Percentiles rank a stretch among this genome's conserved stretches.
These are phyloP conservation scores for Pogonognathellus flavescens DNA, from an alignment of 1,140 invertebrate genomes.

Conservation along the genomic window DNA sequence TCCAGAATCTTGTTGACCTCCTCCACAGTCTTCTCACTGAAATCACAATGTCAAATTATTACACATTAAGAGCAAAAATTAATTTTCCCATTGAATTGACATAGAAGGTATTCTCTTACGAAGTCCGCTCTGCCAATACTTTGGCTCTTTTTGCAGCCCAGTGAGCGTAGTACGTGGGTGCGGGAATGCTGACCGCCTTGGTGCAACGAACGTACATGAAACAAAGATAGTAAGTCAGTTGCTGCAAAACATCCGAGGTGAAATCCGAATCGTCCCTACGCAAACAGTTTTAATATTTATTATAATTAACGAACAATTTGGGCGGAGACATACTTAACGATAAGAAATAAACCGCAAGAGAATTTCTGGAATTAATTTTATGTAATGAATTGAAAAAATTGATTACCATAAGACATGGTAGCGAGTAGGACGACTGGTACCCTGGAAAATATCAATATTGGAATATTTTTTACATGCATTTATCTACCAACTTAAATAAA, in stretches of 20 bases:
- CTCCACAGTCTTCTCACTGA: too few species aligned
- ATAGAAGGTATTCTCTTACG: too few species aligned
- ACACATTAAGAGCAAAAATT: too few species aligned
- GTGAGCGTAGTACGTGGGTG: slow-evolving; percentile 95
- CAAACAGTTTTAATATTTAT: neutral
- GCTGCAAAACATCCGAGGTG: slow-evolving; percentile 83
- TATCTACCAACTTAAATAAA: too few species aligned
- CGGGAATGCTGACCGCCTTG: slow-evolving; percentile 90
- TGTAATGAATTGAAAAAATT: too few species aligned
- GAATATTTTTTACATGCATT: too few species aligned
- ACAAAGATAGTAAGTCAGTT: slow-evolving; percentile 88
- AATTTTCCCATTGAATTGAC: too few species aligned
- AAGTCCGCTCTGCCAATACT: slow-evolving; percentile 42
- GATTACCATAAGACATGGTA: slow-evolving; percentile 79
- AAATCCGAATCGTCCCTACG: slow-evolving; percentile 84
- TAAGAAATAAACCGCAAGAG: too few species aligned
- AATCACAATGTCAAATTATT: too few species aligned
- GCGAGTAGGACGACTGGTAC: slow-evolving; percentile 89
- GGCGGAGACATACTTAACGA: neutral
- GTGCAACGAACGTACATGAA: slow-evolving; percentile 90
- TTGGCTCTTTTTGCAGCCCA: slow-evolving; percentile 82
- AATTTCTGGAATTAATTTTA: too few species aligned
- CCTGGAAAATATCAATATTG: slow-evolving; percentile 75
- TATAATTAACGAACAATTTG: too few species aligned
- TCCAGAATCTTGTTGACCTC: too few species aligned